A percentile compares a stretch with the other conserved stretches of the same genome.
Conservation (phyloP, 64 coral and sea anemone genomes). For the Pachyseris speciosa region DNA sequence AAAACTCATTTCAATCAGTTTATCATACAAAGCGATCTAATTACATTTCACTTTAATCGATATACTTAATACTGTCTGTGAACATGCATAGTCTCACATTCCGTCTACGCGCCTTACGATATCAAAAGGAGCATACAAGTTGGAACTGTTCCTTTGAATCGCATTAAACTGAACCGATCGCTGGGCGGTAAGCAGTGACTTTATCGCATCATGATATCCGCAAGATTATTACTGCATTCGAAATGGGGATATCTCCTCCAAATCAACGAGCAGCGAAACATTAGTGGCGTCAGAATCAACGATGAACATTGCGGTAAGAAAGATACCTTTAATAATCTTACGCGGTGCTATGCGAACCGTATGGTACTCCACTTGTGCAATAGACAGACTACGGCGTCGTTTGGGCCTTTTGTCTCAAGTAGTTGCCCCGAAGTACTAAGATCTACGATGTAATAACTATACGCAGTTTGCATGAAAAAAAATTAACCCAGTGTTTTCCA, state of each 20-base stretch:
- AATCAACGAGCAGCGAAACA: neutral
- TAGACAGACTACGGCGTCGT: too few relatives aligned
- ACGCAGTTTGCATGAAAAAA: neutral
- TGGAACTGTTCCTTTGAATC: neutral
- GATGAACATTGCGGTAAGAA: constrained; percentile 25
- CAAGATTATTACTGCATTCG: neutral
- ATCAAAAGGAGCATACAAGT: neutral
- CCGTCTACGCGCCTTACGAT: neutral
- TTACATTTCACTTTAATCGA: constrained; percentile 36
- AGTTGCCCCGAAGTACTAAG: neutral
- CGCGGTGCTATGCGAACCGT: neutral
- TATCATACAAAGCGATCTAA: neutral
- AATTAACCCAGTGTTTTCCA: neutral
- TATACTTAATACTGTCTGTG: neutral
- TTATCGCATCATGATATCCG: neutral
- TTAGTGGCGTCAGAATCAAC: neutral
- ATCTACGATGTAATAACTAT: neutral
- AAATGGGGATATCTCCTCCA: constrained; percentile 29
- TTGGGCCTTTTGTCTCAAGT: neutral
- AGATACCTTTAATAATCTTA: neutral
- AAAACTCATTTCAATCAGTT: neutral
- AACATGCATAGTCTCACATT: neutral
- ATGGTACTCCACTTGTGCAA: neutral
- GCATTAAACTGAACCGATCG: neutral
- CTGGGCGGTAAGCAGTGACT: neutral